Conservation (phyloP, 2,113 vertebrate species). For the Archilochus colubris region DNA sequence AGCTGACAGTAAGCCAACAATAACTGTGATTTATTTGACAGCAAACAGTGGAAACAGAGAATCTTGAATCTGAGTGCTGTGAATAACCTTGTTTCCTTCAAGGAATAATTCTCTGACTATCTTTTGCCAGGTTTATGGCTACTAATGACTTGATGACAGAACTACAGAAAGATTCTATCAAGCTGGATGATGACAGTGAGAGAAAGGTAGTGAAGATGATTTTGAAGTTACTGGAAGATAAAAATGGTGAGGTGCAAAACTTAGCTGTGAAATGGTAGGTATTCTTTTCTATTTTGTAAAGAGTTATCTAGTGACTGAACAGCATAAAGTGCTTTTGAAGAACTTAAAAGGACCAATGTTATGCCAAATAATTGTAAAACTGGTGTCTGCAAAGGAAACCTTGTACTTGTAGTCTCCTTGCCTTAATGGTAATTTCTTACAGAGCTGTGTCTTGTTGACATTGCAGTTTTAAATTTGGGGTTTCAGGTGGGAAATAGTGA, state of each 20-base stretch:
- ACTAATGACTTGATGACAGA: slow-evolving; percentile 99
- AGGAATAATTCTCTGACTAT: slow-evolving; percentile 22
- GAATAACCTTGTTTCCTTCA: background rate
- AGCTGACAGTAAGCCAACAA: background rate
- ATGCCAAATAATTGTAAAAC: background rate
- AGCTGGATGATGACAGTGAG: slow-evolving; percentile 98
- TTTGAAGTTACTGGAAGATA: slow-evolving; percentile 96
- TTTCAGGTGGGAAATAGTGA: background rate
- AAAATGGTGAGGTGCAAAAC: slow-evolving; percentile 98
- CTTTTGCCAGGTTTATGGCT: slow-evolving; percentile 93
- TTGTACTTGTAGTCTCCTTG: background rate
- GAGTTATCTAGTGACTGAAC: background rate
- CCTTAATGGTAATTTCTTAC: background rate
- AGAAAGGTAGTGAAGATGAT: slow-evolving; percentile 99
- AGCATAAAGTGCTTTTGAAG: background rate
- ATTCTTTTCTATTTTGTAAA: background rate
- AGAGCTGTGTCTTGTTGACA: background rate
- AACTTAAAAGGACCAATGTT: background rate
- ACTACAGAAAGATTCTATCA: slow-evolving; percentile 98
- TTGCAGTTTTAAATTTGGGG: background rate
- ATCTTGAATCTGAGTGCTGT: background rate
- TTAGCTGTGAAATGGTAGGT: slow-evolving; percentile 97
- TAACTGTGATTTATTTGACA: background rate
- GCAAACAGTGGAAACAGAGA: background rate
- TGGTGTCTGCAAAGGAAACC: background rate